These are phyloP conservation scores for Andrena dorsata DNA, from an alignment of 2,888 invertebrate genomes.

Conservation along the genomic window DNA sequence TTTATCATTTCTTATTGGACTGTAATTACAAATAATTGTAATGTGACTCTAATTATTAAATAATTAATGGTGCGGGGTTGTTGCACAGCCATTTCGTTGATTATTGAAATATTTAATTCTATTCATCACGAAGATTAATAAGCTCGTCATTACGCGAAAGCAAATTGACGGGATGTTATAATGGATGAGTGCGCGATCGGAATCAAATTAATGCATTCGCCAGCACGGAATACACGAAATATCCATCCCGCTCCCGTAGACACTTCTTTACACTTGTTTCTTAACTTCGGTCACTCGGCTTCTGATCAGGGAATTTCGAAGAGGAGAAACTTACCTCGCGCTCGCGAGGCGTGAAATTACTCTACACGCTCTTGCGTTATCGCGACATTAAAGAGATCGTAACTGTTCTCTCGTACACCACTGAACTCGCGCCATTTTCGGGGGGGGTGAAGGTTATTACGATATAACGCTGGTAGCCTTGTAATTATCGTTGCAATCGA, in stretches of 20 bases:
- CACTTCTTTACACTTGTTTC: constrained; percentile 7
- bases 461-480: not conserved
- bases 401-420: no score
- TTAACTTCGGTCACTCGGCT: constrained; percentile 9
- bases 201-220: constrained; percentile 49
- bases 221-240: constrained; percentile 4
- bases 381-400: no score
- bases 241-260: not conserved
- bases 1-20: constrained; percentile 26
- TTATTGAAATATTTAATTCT: constrained; percentile 55
- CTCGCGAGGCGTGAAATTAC: no score
- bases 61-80: constrained; percentile 36
- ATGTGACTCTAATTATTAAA: constrained; percentile 47
- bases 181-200: constrained; percentile 40
- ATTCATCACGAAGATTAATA: constrained; percentile 58
- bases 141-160: constrained; percentile 55
- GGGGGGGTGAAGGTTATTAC: not conserved
- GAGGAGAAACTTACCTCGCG: constrained; percentile 6
- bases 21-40: constrained; percentile 53
- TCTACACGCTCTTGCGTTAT: no score
- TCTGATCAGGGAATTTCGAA: constrained; percentile 8
- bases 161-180: constrained; percentile 46
- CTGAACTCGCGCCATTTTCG: not conserved
- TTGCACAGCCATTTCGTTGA: constrained; percentile 35
- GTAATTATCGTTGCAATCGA: constrained; percentile 9